These are phyloP conservation scores for Premnoplex brunnescens DNA, from an alignment of 2,797 vertebrate genomes.

Conservation along the genomic window DNA sequence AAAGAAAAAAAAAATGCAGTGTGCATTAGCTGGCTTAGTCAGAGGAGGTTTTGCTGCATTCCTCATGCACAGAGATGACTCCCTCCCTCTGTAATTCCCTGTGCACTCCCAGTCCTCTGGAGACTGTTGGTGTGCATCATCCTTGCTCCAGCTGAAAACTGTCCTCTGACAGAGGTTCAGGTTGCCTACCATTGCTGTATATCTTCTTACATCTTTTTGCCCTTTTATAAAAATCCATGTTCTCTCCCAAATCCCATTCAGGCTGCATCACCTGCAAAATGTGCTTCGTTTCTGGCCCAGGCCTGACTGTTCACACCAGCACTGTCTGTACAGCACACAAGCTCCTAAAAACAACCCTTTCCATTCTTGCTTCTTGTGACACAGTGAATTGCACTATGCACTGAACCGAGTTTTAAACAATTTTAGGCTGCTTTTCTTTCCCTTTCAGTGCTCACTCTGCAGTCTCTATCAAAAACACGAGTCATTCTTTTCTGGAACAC, in stretches of 20 bases:
- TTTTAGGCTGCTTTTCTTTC: background rate
- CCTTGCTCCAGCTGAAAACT: background rate
- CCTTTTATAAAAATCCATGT: background rate
- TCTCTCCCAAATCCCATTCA: background rate
- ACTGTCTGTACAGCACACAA: background rate
- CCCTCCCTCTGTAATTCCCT: conserved; percentile 61
- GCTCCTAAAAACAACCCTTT: background rate
- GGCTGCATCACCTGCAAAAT: background rate
- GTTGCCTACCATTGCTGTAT: background rate
- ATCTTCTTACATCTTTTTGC: background rate
- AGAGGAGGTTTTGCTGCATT: conserved; percentile 69
- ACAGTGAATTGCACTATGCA: background rate
- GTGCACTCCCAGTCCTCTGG: conserved; percentile 45
- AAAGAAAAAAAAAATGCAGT: background rate
- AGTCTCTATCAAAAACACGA: conserved; percentile 21
- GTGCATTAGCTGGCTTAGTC: conserved; percentile 60
- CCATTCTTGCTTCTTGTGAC: background rate
- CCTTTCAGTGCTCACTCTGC: background rate
- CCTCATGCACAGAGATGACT: conserved; percentile 30
- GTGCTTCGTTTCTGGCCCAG: background rate
- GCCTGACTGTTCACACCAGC: background rate
- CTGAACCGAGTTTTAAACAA: background rate
- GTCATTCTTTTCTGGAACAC: conserved; percentile 47
- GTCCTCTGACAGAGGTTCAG: background rate
- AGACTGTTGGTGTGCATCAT: conserved; percentile 46